phyloP scores from a whole-genome alignment of 2,797 vertebrate genomes.

The Gambelia wislizenii region DNA sequence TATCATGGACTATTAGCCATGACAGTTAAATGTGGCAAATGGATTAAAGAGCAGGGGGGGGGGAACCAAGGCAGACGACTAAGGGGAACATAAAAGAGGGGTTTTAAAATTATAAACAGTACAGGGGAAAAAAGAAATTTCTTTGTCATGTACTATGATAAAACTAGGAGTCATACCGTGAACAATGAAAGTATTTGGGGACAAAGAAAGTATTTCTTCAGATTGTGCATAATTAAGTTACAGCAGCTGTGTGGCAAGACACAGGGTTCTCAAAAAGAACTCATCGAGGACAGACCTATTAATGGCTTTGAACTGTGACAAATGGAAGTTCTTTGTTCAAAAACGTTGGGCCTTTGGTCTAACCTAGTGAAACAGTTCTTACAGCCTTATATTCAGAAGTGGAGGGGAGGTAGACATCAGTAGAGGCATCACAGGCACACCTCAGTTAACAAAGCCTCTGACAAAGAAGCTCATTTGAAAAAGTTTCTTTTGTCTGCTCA shows the following conservation, averaged over 20 bases:
- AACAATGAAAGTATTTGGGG: background rate
- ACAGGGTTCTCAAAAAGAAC: background rate
- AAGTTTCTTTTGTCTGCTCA: too few species aligned
- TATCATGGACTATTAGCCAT: slow-evolving; percentile 18
- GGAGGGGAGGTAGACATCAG: background rate
- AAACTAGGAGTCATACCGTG: background rate
- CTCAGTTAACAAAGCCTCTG: too few species aligned
- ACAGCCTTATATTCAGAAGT: background rate
- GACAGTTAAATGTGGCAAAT: slow-evolving; percentile 26
- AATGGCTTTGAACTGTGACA: background rate
- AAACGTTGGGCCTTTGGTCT: background rate
- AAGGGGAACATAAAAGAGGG: background rate
- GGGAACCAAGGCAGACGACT: background rate
- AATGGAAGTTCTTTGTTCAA: background rate
- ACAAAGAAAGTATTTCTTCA: background rate
- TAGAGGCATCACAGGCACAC: background rate
- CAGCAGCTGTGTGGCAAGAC: background rate
- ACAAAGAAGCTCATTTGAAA: too few species aligned
- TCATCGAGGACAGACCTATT: background rate
- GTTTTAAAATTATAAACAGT: background rate
- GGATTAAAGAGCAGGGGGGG: background rate
- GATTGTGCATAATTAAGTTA: background rate
- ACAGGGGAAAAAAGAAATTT: background rate
- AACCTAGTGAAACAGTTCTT: background rate
- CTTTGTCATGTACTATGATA: background rate